Base-by-base conservation (phyloP, 2,888 invertebrate genomes). In the Aromia moschata region DNA sequence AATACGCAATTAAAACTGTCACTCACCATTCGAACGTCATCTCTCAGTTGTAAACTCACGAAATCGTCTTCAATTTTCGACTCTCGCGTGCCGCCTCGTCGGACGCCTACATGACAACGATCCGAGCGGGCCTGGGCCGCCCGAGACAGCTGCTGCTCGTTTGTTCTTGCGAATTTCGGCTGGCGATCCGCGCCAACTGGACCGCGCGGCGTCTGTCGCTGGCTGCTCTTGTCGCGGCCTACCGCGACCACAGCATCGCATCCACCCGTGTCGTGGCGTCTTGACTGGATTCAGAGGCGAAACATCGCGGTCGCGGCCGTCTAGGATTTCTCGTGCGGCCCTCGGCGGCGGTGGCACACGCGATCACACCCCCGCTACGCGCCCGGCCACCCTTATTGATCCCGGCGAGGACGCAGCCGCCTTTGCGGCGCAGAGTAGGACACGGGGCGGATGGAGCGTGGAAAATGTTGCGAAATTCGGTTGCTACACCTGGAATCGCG, bases 351-450 rank as follows among this genome's bases (percentile, higher is more conserved):
- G 49, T 45, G 49, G 38, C 38, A 45, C 55, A n/a, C 58, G 51
- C 56, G 54, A 46, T 58, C 55, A 49, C 54, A 45, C 33, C 60
- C 53, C 52, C 58, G 62, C 65, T 74, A 76, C 77, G 75, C 77
- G 77, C 78, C 77, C 78, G 70, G 68, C 69, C 58, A 45, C 54
- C 46, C 58, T 57, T 78, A 78, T 79, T 79, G 79, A 79, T 79
- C 76, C 62, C 64, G 58, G 41, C 54, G 62, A 70, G 70, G 72
- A 79, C 79, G 79, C 79, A 79, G 78, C 51, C 79, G 76, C 76
- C 64, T 58, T 45, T 10, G 31, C 17, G 41, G 5, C 5, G 5
- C 12, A 15, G n/a, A n/a, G n/a, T n/a, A n/a, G n/a, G n/a, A n/a
- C n/a, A n/a, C n/a, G n/a, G n/a, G 4, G 10, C 38, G 38, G 4